Base-by-base conservation (phyloP, 2,113 vertebrate genomes). In the Centrocercus urophasianus region DNA sequence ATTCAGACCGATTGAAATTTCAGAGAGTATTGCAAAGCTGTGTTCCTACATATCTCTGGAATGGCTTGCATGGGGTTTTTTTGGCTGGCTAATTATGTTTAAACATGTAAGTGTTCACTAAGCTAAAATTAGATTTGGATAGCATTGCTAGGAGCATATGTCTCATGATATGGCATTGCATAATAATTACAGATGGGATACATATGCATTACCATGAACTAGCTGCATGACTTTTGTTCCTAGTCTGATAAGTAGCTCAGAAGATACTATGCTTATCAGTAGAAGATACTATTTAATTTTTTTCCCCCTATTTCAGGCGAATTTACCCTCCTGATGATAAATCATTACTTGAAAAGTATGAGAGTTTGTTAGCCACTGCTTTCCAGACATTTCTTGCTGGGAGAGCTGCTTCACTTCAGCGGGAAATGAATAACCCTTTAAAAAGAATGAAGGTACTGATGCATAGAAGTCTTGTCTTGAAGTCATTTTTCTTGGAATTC, bases 301-400 rank as follows among this genome's bases (percentile, higher is more conserved):
- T 54, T 75, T 77, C 34, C 13, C 4, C 9, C 18, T 34, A 65
- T 61, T 97, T 97, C 85, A 99, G 99, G 96, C 98, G 99, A 95
- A 99, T 99, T 98, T 99, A 99, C 97, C 99, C 99, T 98, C 99
- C 99, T 95, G 99, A 99, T 97, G 99, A 99, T 98, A 99, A 99
- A 98, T 97, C 98, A 93, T 98, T 99, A 93, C 97, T 99, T 98
- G 99, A 99, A 96, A 99, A 99, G 97, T 99, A 99, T 97, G 99
- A 99, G 97, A 98, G 97, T 97, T 98, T 99, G 93, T 98, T 99
- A 96, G 98, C 98, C 50, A 98, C 98, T 73, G 99, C 99, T 97
- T 99, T 99, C 98, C 99, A 99, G 98, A 99, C 99, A 1, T 99
- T 99, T 97, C 99, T 99, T 73, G 99, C 99, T 83, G 99, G 99